Base-by-base conservation (phyloP, 35 echinoderm and acorn worm species). In the Heliocidaris tuberculata region DNA sequence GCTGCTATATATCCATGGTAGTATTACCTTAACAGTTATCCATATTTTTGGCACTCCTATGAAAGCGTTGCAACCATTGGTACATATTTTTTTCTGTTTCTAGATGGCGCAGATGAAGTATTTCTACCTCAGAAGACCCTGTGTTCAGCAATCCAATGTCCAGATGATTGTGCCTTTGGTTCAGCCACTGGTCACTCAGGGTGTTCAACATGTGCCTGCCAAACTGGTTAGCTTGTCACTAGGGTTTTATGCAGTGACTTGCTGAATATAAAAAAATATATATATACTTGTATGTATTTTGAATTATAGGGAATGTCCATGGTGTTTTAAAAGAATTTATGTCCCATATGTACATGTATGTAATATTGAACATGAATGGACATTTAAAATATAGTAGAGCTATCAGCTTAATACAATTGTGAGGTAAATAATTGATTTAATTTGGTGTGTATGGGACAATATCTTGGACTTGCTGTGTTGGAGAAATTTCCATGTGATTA, bases 61-160 rank as follows among this genome's bases (percentile, higher is more conserved):
- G 3, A 42, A 42, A 42, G 3, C 3, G 21, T 1, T 30, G 13
- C 9, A 87, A 12, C 29, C 29, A 30, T 30, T 31, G 29, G 11
- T 42, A 87, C 19, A 30, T 92, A 0, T 47, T 48, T 50, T 4
- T 92, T 16, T 93, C 2, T 93, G 48, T 49, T 59, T 50, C 10
- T 48, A 93, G 91, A 59, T 93, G 91, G 91, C 13, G 56, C 91
- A 54, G 91, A 93, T n/a, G 16, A 48, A 30, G 13, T 93, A 15
- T 59, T 89, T 19, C 87, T 89, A 89, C 87, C 87, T 89, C 87
- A 89, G 31, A 35, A 35, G 87, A 89, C 87, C 31, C 2, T 50
- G 31, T 93, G 91, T 59, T 48, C 49, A 48, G 47, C 27, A 27
- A 30, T 16, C 50, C 48, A 59, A 15, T 93, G 91, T 59, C 48